Evolutionary conservation across 2,797 vertebrate genomes (phyloP).

Genomic region (Sebastiscus albofasciatus): DNA sequence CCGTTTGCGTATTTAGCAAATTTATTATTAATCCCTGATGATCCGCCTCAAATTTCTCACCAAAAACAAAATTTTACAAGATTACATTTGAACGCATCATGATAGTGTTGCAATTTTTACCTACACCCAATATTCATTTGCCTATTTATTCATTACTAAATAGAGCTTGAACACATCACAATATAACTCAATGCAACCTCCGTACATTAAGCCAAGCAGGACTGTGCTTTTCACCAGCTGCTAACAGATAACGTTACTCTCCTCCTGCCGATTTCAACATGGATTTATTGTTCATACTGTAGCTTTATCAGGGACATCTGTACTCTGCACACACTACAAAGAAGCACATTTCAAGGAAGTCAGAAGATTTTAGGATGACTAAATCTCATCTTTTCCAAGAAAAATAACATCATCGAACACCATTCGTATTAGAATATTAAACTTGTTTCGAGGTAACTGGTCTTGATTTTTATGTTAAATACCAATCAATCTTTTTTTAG

Average conservation of each 20-base stretch:
- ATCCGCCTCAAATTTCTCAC: no score
- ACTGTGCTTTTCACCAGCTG: background rate
- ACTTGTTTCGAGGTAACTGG: background rate
- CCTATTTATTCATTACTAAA: background rate
- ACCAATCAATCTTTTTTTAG: background rate
- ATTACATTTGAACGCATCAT: no score
- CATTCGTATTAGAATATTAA: background rate
- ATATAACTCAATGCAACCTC: background rate
- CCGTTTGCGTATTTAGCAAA: no score
- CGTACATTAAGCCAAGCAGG: background rate
- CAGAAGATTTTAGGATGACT: background rate
- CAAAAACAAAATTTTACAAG: no score
- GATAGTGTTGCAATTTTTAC: no score
- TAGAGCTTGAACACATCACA: background rate
- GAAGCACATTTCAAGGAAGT: background rate
- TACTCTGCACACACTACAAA: background rate
- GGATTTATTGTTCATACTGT: no score
- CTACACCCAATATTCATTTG: no score
- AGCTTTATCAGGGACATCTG: background rate
- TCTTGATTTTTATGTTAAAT: background rate
- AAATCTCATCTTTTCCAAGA: background rate
- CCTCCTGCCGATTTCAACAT: background rate
- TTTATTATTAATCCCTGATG: no score
- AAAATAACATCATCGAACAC: background rate
- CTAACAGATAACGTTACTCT: background rate